Evolutionary conservation across 2,888 invertebrate genomes (phyloP), one percentile per base, ranked within the genome.

Genomic region (Eubasilissa splendida): DNA sequence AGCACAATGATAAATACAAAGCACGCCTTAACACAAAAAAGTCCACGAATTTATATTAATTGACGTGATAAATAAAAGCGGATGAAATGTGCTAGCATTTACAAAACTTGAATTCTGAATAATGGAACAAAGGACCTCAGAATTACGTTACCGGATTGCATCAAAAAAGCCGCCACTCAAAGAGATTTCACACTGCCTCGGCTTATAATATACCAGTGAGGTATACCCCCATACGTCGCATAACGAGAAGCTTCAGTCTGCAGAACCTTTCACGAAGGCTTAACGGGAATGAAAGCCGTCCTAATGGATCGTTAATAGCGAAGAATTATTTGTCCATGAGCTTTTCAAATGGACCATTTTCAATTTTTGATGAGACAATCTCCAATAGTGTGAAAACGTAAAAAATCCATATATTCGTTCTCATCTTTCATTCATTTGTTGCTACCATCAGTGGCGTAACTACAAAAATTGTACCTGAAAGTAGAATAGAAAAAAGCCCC

Each of bases 261-360:
- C 12, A 31, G 42, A 63, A 63, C 63, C 63, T 63, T 63, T 63
- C 31, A 63, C 33, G 63, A 7, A 42, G 63, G 63, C 42, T 63
- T 63, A 63, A 7, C 42, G 63, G 63, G 63, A 63, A 63, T 63
- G 31, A 63, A 63, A 63, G 33, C 63, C 63, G 31, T 31, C 42
- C 33, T 63, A 63, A 63, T 63, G 63, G 63, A 33, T 63, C 63
- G 63, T 63, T 63, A 63, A 33, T 63, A 63, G 42, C 63, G 63
- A 63, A 8, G 63, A 63, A 63, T 63, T 63, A 63, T 33, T 63
- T 63, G 63, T 63, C 63, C 63, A 31, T 63, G 42, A 5, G 33
- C 63, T 63, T 42, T 42, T 7, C n/a, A 63, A 63, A 63, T 31
- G 63, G 5, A 11, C 63, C 33, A 12, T 63, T 63, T 63, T 33